Evolutionary conservation across 2,888 invertebrate species (phyloP).

Genomic region (Agriopis leucophaearia): DNA sequence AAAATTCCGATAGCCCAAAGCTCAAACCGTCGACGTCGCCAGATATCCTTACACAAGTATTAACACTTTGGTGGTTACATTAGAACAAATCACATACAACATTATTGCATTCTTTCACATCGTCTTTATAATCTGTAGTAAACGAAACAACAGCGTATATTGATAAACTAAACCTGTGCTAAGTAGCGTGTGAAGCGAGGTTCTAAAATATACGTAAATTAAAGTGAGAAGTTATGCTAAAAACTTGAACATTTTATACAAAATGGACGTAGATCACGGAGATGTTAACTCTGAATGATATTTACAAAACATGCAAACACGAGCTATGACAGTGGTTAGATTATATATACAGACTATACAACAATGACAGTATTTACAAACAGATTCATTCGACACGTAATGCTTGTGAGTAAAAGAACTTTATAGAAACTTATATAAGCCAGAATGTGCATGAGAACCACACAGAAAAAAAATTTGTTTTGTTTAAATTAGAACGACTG

Average conservation of each 20-base stretch:
- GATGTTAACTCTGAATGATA: constrained; percentile 50
- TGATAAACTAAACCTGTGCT: constrained; percentile 52
- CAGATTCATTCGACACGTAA: neutral
- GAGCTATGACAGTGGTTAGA: constrained; percentile 21
- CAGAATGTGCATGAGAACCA: no score
- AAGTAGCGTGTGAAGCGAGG: constrained; percentile 61
- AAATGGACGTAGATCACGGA: constrained; percentile 76
- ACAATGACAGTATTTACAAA: neutral
- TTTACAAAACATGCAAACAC: constrained; percentile 45
- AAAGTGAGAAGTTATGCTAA: constrained; percentile 2
- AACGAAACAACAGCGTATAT: constrained; percentile 29
- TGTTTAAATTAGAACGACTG: no score
- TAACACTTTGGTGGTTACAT: constrained; percentile 36
- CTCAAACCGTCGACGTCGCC: constrained; percentile 6
- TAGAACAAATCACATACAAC: constrained; percentile 27
- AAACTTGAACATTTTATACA: constrained; percentile 59
- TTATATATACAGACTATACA: constrained; percentile 11
- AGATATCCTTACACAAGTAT: constrained; percentile 12
- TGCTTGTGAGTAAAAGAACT: neutral
- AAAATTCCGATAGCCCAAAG: constrained; percentile 5
- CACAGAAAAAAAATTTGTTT: no score
- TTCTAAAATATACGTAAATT: constrained; percentile 18
- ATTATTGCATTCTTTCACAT: constrained; percentile 26
- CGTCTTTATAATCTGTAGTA: constrained; percentile 6
- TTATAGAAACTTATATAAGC: no score